These are phyloP conservation scores for Clanis bilineata DNA, from an alignment of 2,888 invertebrate species.

Conservation along the genomic window DNA sequence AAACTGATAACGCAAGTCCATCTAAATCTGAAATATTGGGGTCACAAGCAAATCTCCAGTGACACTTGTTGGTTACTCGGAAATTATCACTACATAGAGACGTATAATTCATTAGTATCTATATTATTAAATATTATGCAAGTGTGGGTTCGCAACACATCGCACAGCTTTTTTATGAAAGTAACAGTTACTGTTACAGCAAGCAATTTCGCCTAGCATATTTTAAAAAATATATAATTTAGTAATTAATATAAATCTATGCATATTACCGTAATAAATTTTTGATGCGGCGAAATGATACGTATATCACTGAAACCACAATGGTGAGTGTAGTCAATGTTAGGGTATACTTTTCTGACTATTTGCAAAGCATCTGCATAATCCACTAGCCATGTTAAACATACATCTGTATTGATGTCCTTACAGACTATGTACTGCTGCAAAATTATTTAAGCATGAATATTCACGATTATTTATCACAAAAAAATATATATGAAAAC, in stretches of 20 bases:
- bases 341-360: slow-evolving; percentile 26
- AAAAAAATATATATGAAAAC: neutral
- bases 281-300: slow-evolving; percentile 21
- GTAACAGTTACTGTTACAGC: neutral
- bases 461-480: neutral
- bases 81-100: neutral
- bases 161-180: neutral
- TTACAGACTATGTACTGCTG: slow-evolving; percentile 49
- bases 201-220: slow-evolving; percentile 8
- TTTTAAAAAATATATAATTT: neutral
- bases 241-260: slow-evolving; percentile 3
- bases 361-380: slow-evolving; percentile 28
- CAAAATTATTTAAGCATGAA: slow-evolving; percentile 23
- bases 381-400: slow-evolving; percentile 45
- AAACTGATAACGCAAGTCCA: slow-evolving; percentile 8
- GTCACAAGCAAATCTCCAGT: slow-evolving; percentile 12
- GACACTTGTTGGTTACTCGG: slow-evolving; percentile 3
- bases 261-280: slow-evolving; percentile 28
- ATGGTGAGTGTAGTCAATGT: slow-evolving; percentile 25
- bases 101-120: neutral
- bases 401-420: slow-evolving; percentile 40
- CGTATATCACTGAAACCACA: slow-evolving; percentile 49
- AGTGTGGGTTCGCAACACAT: neutral
- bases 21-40: slow-evolving; percentile 17
- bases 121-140: neutral